Base-by-base conservation (phyloP, 2,113 vertebrate species). In the Casuarius casuarius region DNA sequence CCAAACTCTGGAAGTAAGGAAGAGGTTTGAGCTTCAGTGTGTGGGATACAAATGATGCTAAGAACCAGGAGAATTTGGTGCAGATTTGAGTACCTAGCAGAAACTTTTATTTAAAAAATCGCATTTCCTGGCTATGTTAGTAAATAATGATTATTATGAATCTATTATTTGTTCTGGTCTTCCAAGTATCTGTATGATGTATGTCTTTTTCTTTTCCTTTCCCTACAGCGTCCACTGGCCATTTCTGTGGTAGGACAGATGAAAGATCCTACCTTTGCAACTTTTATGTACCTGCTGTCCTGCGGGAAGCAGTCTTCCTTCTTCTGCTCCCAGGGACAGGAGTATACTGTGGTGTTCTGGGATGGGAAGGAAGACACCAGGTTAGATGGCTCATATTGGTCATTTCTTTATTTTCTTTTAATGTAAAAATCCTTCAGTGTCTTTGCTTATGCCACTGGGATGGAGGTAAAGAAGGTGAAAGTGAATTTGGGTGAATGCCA, bases 191-290 rank as follows among this genome's bases (percentile, higher is more conserved):
- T 20, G 9, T 65, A 65, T 79, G 83, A 82, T 10, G 1, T 9
- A 2, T 5, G 20, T 84, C 35, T 59, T 67, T 70, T 73, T 38
- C 38, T 78, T 54, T 72, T 63, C 91, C 61, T 95, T 78, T 88
- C 76, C 63, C 54, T 35, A 7, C 96, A 99, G 99, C 99, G 99
- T 29, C 99, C 99, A 0, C 86, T 98, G 96, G 99, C 99, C 52
- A 42, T 95, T 84, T 98, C 98, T 10, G 98, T 99, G 72, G 97
- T 99, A 17, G 98, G 98, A 75, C 98, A 98, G 91, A 99, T 99
- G 99, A 99, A 99, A 97, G 98, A 99, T 62, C 99, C 99, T 1
- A 98, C 98, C 76, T 99, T 99, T 89, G 98, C 99, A 6, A 98
- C 98, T 5, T 99, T 99, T 74, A 98, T 98, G 97, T 99, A 99